These are phyloP conservation scores for Sycophaga agraensis DNA, from an alignment of 1,140 invertebrate genomes.

Conservation along the genomic window DNA sequence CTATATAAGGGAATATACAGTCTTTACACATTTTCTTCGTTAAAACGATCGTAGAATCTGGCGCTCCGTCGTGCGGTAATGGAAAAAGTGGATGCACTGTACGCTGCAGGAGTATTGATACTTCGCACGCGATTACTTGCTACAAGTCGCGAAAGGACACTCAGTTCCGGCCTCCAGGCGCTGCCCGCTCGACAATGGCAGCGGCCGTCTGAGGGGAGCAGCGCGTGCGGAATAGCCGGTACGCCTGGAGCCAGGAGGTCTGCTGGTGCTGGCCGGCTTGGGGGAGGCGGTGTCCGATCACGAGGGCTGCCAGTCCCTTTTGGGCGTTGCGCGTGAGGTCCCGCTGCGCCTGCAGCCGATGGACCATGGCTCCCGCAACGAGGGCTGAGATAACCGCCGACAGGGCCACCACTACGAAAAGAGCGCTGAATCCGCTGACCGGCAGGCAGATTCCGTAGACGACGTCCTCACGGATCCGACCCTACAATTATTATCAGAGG, in stretches of 20 bases:
- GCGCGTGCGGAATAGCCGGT: conserved; percentile 38
- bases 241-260: conserved; percentile 24
- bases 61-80: too few species aligned
- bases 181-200: too few species aligned
- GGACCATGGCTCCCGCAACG: conserved; percentile 73
- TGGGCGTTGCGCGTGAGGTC: conserved; percentile 60
- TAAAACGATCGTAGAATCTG: too few species aligned
- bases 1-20: too few species aligned
- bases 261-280: conserved; percentile 25
- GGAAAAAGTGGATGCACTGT: too few species aligned
- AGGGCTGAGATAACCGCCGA: conserved; percentile 80
- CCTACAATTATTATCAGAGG: too few species aligned
- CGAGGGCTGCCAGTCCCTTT: conserved; percentile 67
- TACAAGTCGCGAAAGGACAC: too few species aligned
- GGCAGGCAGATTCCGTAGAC: conserved; percentile 91
- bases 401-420: conserved; percentile 83
- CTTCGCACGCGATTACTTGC: too few species aligned
- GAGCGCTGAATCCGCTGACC: conserved; percentile 80
- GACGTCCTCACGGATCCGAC: conserved; percentile 81
- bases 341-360: conserved; percentile 73
- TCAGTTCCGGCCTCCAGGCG: neutral
- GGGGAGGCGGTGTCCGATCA: conserved; percentile 44
- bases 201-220: neutral
- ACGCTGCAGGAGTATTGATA: too few species aligned
- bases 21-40: too few species aligned